Conservation (phyloP, 1,140 invertebrate species). For the Polypedilum vanderplanki region DNA sequence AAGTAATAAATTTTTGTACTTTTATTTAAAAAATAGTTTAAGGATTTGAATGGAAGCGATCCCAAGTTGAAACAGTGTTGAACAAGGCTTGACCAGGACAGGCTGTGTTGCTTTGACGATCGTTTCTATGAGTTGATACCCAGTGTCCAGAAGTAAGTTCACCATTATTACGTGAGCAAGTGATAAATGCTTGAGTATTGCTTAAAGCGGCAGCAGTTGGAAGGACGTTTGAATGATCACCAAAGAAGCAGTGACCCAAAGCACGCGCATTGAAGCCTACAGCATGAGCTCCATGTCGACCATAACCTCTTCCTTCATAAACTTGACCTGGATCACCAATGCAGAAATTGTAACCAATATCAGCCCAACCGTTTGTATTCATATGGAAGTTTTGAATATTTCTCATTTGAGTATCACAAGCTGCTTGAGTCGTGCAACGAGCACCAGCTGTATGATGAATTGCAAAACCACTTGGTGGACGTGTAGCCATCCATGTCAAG, state of each 20-base stretch:
- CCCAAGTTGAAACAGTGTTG: not conserved
- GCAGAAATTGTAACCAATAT: constrained; percentile 56
- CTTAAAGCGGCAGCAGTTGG: not conserved
- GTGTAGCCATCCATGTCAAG: constrained; percentile 39
- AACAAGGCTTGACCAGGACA: constrained; percentile 3
- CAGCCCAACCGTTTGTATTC: constrained; percentile 46
- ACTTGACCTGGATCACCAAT: constrained; percentile 52
- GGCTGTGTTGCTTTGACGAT: not conserved
- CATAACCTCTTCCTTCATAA: constrained; percentile 53
- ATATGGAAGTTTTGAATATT: constrained; percentile 52
- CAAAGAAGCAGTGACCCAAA: not conserved
- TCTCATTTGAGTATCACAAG: constrained; percentile 46
- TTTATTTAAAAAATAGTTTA: not conserved
- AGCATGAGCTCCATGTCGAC: constrained; percentile 49
- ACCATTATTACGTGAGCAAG: not conserved
- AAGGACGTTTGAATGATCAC: not conserved
- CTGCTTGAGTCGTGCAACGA: constrained; percentile 41
- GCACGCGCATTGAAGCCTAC: constrained; percentile 46
- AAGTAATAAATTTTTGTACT: too few species aligned
- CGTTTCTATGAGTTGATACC: not conserved
- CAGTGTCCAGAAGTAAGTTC: not conserved
- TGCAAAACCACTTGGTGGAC: constrained; percentile 59
- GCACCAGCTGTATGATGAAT: constrained; percentile 59
- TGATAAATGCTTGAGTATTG: not conserved
- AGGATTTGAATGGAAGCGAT: not conserved